phyloP scores from a whole-genome alignment of 2,888 invertebrate genomes.

The Myathropa florea region DNA sequence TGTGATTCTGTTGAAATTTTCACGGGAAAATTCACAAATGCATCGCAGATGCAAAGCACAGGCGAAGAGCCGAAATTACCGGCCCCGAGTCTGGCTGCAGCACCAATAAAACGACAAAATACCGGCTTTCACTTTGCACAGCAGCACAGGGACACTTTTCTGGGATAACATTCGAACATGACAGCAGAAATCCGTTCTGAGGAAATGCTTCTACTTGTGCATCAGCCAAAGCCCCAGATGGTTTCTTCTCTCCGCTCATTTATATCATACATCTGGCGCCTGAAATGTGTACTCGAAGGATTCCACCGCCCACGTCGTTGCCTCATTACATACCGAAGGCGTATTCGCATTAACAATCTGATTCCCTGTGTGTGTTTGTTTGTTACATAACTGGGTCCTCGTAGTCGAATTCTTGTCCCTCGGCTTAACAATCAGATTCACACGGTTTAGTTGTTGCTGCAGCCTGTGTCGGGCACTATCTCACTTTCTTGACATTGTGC shows the following conservation, averaged over 20 bases:
- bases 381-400: not conserved
- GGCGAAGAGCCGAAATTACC: too few relatives aligned
- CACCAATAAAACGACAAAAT: constrained; percentile 4
- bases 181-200: constrained; percentile 23
- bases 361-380: not conserved
- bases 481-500: not conserved
- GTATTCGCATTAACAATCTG: constrained; percentile 21
- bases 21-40: constrained; percentile 37
- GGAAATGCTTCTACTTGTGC: not conserved
- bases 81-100: not conserved
- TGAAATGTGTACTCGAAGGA: not conserved
- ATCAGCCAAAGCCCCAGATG: not conserved
- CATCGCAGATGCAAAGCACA: not conserved
- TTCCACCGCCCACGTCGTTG: not conserved
- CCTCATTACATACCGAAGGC: not conserved
- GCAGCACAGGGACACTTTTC: not conserved
- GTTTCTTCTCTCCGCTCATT: constrained; percentile 6
- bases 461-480: not conserved
- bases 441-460: constrained; percentile 8
- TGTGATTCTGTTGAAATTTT: constrained; percentile 30
- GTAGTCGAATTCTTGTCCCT: not conserved
- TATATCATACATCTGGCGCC: not conserved
- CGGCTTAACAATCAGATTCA: constrained; percentile 19
- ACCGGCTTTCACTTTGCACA: not conserved
- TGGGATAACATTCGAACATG: constrained; percentile 23